Percentiles rank a stretch among this genome's conserved stretches.
Evolutionary conservation across 2,888 invertebrate genomes (phyloP).

Genomic region (Theretra japonica): DNA sequence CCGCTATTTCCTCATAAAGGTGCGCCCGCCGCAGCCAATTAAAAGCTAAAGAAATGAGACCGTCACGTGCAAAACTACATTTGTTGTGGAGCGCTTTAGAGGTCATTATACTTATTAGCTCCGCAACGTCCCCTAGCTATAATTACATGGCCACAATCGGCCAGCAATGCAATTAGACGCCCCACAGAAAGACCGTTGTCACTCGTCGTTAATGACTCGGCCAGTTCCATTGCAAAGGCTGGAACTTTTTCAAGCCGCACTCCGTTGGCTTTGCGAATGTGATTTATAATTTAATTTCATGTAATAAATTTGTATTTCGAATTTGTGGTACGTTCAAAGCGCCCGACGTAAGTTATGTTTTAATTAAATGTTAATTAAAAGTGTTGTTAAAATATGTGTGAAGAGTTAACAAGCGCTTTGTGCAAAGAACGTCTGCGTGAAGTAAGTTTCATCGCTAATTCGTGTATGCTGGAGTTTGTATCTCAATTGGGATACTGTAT

Average conservation of each 20-base stretch:
- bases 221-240: conserved; percentile 44
- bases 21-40: conserved; percentile 14
- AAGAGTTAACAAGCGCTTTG: conserved; percentile 13
- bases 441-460: background rate
- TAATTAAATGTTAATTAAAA: conserved; percentile 27
- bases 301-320: conserved; percentile 35
- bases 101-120: conserved; percentile 50
- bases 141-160: conserved; percentile 59
- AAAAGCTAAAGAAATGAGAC: conserved; percentile 15
- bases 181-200: conserved; percentile 53
- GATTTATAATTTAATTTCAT: conserved; percentile 37
- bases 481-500: background rate
- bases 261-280: conserved; percentile 40
- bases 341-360: conserved; percentile 5
- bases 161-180: conserved; percentile 57
- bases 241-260: conserved; percentile 31
- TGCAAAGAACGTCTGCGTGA: background rate
- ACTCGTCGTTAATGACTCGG: conserved; percentile 54
- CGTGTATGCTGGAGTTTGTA: background rate
- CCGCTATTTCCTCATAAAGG: background rate
- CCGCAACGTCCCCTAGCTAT: conserved; percentile 45
- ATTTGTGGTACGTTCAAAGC: conserved; percentile 24
- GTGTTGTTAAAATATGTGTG: conserved; percentile 16
- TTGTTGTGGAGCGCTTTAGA: conserved; percentile 17
- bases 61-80: conserved; percentile 25